These are phyloP conservation scores for Xyrichtys novacula DNA, from an alignment of 2,797 vertebrate species.

Conservation along the genomic window DNA sequence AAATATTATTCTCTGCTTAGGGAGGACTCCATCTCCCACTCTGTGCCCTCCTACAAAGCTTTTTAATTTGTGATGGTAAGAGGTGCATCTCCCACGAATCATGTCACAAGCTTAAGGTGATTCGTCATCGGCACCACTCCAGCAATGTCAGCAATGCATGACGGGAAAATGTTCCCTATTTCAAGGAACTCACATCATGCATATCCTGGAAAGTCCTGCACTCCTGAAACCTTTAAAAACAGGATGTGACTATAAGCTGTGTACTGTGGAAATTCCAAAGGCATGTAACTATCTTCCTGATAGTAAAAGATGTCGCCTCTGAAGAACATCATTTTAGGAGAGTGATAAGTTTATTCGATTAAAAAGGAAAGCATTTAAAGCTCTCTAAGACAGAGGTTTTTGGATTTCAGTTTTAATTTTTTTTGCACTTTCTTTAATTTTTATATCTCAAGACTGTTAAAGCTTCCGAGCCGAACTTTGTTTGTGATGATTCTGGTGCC, in stretches of 20 bases:
- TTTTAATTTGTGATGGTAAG: not conserved
- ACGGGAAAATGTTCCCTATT: not conserved
- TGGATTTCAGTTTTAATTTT: too few species aligned
- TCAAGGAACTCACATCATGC: not conserved
- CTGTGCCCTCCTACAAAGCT: not conserved
- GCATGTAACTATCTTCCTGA: not conserved
- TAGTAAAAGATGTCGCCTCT: not conserved
- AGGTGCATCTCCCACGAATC: not conserved
- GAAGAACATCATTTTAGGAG: too few species aligned
- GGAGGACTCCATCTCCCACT: conserved; percentile 16
- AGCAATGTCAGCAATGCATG: not conserved
- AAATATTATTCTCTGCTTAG: conserved; percentile 31
- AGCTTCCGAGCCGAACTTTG: too few species aligned
- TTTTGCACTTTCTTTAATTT: too few species aligned
- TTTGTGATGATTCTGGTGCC: too few species aligned
- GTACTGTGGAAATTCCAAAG: conserved; percentile 39
- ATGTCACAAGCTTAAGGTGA: not conserved
- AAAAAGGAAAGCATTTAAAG: too few species aligned
- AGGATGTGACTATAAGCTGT: conserved; percentile 33
- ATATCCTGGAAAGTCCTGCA: not conserved
- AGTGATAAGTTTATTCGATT: too few species aligned
- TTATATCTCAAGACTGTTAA: too few species aligned
- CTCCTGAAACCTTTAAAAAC: conserved; percentile 3
- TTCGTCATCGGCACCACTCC: not conserved
- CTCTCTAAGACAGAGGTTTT: too few species aligned